Evolutionary conservation across 2,888 invertebrate genomes (phyloP).

Genomic region (Philaethria dido): DNA sequence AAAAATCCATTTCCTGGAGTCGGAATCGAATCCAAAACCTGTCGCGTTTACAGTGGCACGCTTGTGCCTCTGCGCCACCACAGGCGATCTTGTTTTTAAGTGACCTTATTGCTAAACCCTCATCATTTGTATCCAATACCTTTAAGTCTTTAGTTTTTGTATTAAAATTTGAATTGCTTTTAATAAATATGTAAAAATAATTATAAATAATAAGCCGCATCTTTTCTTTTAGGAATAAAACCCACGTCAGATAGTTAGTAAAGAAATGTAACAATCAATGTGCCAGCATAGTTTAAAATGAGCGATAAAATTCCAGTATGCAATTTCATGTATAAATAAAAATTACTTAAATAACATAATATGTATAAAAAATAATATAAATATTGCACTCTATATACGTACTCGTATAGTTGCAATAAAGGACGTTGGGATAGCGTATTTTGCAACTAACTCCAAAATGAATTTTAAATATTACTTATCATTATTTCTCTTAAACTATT

Average conservation of each 20-base stretch:
- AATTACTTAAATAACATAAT: conserved; percentile 7
- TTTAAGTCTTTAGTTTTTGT: too few relatives aligned
- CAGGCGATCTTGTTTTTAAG: too few relatives aligned
- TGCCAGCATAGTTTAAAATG: conserved; percentile 40
- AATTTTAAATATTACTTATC: conserved; percentile 26
- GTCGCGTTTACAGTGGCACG: too few relatives aligned
- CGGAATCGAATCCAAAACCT: too few relatives aligned
- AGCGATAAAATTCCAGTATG: conserved; percentile 32
- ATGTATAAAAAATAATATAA: conserved; percentile 20
- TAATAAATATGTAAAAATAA: too few relatives aligned
- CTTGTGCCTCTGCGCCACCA: too few relatives aligned
- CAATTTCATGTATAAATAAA: neutral
- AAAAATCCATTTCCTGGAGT: too few relatives aligned
- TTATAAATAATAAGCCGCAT: too few relatives aligned
- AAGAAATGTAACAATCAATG: conserved; percentile 24
- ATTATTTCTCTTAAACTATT: conserved; percentile 35
- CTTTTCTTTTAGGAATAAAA: neutral
- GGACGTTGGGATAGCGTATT: too few relatives aligned
- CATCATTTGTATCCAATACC: too few relatives aligned
- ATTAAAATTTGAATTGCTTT: too few relatives aligned
- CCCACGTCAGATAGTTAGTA: neutral
- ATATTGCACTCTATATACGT: neutral
- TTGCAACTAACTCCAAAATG: conserved; percentile 21
- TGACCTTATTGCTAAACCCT: too few relatives aligned
- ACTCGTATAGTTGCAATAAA: neutral